These are phyloP conservation scores for Otolemur garnettii DNA, from an alignment of 2,113 vertebrate species.

Conservation along the genomic window DNA sequence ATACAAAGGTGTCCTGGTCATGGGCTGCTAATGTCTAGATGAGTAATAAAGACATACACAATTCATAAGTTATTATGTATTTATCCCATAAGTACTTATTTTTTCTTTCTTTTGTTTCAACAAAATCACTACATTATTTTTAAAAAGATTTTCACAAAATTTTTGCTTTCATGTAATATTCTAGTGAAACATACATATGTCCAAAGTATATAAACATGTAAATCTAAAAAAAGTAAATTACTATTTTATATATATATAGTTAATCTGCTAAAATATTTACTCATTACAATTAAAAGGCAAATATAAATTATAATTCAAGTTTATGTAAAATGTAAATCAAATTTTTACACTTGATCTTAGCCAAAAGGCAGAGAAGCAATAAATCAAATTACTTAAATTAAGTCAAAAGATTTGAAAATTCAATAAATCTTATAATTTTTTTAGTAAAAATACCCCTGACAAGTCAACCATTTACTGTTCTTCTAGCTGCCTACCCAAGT, in stretches of 20 bases:
- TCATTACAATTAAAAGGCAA: neutral
- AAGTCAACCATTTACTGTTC: neutral
- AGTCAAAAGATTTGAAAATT: neutral
- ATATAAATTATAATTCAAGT: slow-evolving; percentile 6
- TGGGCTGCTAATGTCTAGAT: slow-evolving; percentile 30
- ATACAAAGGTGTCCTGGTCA: neutral
- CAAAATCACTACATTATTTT: slow-evolving; percentile 17
- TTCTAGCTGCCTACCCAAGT: neutral
- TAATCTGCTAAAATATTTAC: neutral
- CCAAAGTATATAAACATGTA: neutral
- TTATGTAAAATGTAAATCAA: neutral
- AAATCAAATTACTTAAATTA: slow-evolving; percentile 36
- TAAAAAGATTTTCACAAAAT: neutral
- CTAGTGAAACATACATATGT: neutral
- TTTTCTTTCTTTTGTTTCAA: slow-evolving; percentile 41
- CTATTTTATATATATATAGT: neutral
- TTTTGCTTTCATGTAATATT: neutral
- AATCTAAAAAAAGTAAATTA: neutral
- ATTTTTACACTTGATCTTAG: neutral
- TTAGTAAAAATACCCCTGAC: neutral
- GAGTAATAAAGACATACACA: neutral
- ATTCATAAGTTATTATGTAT: slow-evolving; percentile 28
- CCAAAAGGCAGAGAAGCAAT: too few species aligned
- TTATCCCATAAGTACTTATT: slow-evolving; percentile 17
- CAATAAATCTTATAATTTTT: neutral